Conservation (phyloP, 2,797 vertebrate genomes). For the Pantherophis vulpinus region DNA sequence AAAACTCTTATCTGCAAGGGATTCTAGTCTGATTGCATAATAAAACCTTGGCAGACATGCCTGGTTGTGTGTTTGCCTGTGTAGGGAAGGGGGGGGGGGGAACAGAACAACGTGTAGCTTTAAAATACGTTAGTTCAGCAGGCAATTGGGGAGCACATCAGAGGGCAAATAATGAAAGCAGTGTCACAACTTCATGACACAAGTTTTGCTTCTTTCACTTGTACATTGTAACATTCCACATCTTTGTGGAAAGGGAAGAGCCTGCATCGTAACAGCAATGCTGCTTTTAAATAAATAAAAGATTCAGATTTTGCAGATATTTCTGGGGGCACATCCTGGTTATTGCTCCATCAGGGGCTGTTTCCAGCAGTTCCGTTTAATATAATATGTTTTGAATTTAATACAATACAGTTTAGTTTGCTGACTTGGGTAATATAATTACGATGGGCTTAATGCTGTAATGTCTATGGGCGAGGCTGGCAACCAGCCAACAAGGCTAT, state of each 20-base stretch:
- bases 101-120: neutral
- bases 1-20: too few species aligned
- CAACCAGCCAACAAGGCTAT: neutral
- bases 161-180: neutral
- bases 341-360: neutral
- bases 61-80: too few species aligned
- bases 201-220: neutral
- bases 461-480: neutral
- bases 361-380: neutral
- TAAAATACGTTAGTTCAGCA: neutral
- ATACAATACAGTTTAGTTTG: neutral
- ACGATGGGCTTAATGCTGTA: neutral
- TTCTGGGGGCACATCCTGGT: neutral
- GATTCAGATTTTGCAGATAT: neutral
- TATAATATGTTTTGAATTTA: neutral
- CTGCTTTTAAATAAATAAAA: neutral
- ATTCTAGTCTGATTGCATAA: too few species aligned
- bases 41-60: too few species aligned
- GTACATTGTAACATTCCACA: neutral
- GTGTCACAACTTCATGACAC: neutral
- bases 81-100: too few species aligned
- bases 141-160: neutral
- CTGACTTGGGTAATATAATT: neutral
- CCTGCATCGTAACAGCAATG: neutral
- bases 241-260: neutral